A percentile compares a stretch with the other conserved stretches of the same genome.
Evolutionary conservation across 2,888 invertebrate genomes (phyloP).

Genomic region (Diarsia brunnea): DNA sequence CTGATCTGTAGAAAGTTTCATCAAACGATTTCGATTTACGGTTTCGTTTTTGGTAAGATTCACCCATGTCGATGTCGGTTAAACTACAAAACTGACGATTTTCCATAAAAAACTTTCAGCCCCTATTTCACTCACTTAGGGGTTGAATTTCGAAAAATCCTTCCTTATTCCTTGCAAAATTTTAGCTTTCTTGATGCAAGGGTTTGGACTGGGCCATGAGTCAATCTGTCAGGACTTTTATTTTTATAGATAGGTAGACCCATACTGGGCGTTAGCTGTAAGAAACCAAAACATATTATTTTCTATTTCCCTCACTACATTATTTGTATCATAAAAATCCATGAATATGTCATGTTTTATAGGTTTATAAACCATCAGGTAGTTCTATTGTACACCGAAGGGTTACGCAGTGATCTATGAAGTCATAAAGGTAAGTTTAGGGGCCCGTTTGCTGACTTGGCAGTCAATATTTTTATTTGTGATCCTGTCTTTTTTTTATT

Average conservation of each 20-base stretch:
- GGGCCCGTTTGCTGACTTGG: conserved; percentile 67
- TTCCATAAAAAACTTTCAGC: too few species aligned
- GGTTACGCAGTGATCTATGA: conserved; percentile 71
- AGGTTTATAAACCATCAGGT: conserved; percentile 69
- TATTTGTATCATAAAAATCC: conserved; percentile 67
- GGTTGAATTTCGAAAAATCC: too few species aligned
- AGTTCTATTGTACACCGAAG: conserved; percentile 67
- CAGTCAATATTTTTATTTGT: conserved; percentile 60
- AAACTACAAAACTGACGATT: too few species aligned
- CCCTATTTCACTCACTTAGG: too few species aligned
- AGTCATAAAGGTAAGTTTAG: conserved; percentile 69
- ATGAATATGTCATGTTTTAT: conserved; percentile 72
- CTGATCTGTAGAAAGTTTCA: background rate
- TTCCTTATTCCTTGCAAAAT: too few species aligned
- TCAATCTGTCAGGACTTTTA: too few species aligned
- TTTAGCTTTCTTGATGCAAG: too few species aligned
- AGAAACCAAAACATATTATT: background rate
- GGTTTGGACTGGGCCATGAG: too few species aligned
- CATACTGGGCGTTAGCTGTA: too few species aligned
- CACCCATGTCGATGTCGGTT: too few species aligned
- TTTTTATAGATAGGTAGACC: too few species aligned
- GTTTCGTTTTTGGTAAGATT: too few species aligned
- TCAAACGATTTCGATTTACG: background rate
- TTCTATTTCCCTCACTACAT: conserved; percentile 32
- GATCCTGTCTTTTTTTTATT: conserved; percentile 38